Percentiles rank a stretch among this genome's conserved stretches.
Evolutionary conservation across 2,888 invertebrate genomes (phyloP).

Genomic region (Thymelicus acteon): DNA sequence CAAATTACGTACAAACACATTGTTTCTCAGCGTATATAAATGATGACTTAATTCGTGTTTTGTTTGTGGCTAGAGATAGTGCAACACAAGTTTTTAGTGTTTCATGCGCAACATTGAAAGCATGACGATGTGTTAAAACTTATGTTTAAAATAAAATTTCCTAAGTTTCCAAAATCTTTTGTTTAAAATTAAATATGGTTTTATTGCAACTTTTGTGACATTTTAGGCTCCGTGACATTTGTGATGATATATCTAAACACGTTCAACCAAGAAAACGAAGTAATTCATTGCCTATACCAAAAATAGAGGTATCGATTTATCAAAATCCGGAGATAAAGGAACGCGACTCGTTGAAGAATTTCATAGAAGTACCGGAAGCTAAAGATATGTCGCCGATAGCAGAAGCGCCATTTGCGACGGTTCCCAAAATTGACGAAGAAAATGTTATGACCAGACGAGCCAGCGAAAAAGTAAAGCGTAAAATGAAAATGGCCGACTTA

Average conservation of each 20-base stretch:
- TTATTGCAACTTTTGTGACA: too few species aligned
- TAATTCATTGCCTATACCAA: constrained; percentile 96
- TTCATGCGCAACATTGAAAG: too few species aligned
- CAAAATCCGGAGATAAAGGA: constrained; percentile 90
- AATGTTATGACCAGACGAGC: constrained; percentile 83
- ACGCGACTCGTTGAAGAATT: constrained; percentile 88
- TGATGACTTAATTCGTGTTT: too few species aligned
- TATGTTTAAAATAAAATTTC: too few species aligned
- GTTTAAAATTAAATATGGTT: too few species aligned
- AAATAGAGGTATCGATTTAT: constrained; percentile 94
- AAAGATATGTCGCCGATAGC: constrained; percentile 87
- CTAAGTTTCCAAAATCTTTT: too few species aligned
- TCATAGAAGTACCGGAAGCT: constrained; percentile 91
- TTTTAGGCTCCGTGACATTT: constrained; percentile 92
- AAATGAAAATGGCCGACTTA: constrained; percentile 96
- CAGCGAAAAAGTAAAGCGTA: constrained; percentile 93
- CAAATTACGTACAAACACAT: too few species aligned
- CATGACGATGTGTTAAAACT: too few species aligned
- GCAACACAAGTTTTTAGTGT: too few species aligned
- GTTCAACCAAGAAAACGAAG: constrained; percentile 94
- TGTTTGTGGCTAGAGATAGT: too few species aligned
- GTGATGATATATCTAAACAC: constrained; percentile 91
- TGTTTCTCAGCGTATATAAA: too few species aligned
- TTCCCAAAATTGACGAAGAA: constrained; percentile 72
- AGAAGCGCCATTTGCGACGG: constrained; percentile 74